Base-by-base conservation (phyloP, 2,113 vertebrate species). In the Proterorhinus semilunaris region DNA sequence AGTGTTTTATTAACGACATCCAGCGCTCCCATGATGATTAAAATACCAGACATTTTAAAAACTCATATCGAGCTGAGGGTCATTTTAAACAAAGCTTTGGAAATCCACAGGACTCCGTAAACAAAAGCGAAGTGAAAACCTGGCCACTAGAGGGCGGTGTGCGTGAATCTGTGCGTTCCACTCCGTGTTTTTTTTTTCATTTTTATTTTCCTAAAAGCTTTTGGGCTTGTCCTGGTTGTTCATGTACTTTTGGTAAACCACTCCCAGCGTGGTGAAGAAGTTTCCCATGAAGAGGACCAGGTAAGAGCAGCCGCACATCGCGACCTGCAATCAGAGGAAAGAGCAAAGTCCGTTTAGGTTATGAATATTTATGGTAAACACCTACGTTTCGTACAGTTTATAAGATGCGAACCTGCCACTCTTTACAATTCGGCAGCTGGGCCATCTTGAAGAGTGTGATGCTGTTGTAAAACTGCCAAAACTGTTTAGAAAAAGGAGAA, bases 401-500 rank as follows among this genome's bases (percentile, higher is more conserved):
- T 16, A 54, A 17, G 17, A 1, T 9, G 75, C 91, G 76, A 80
- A 97, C 98, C 96, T 99, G 98, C 98, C 98, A 99, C 84, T 99
- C 96, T 89, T 96, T 98, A 86, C 97, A 99, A 54, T 96, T 85
- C 0, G 95, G 96, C 58, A 97, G 94, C 74, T 90, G 93, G 51
- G 92, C 81, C 94, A 99, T 94, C 78, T 67, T 91, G 89, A 99
- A 98, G 48, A 99, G 91, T 0, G 94, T 97, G 52, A 96, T 7
- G 0, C 95, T 94, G 0, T 98, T 99, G 87, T 94, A 96, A 36
- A 99, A 94, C 91, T 99, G 97, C 95, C 95, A 98, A 86, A 97
- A 99, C 98, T 98, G 82, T 61, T 21, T 10, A 9, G 8, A 36
- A 61, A n/a, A 43, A 43, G 7, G 10, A 43, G 7, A 16, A 1